Percentiles rank a stretch among this genome's conserved stretches.
phyloP scores from a whole-genome alignment of 2,113 vertebrate genomes.

The Microcebus griseorufus region DNA sequence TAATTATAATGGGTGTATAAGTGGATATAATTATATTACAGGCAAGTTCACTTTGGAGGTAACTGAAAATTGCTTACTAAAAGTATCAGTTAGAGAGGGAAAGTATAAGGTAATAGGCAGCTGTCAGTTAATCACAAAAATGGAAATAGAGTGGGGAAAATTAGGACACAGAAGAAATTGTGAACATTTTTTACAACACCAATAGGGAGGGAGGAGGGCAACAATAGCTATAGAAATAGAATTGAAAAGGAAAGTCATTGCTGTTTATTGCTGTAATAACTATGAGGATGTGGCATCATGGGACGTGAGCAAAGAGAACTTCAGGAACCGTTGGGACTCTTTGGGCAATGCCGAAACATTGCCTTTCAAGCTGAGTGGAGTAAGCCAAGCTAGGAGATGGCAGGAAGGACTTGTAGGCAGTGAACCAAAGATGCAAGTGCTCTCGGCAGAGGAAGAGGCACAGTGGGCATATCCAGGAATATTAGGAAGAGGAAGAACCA shows the following conservation, averaged over 20 bases:
- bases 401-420: background rate
- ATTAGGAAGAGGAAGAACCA: accelerated
- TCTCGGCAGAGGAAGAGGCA: background rate
- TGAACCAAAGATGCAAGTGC: accelerated
- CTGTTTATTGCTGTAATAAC: background rate
- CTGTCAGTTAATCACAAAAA: slow-evolving; percentile 6
- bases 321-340: background rate
- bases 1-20: slow-evolving; percentile 58
- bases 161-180: background rate
- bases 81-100: background rate
- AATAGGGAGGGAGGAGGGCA: background rate
- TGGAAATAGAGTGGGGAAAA: background rate
- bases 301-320: background rate
- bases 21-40: background rate
- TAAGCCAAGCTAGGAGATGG: background rate
- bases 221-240: background rate
- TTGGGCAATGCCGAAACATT: accelerated
- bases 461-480: accelerated
- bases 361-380: background rate
- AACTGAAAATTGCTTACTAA: slow-evolving; percentile 22
- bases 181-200: background rate
- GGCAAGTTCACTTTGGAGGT: slow-evolving; percentile 1
- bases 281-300: too few relatives aligned
- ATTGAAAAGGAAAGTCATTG: background rate
- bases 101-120: slow-evolving; percentile 19